Evolutionary conservation across 2,113 vertebrate genomes (phyloP).

Genomic region (Scomber scombrus): DNA sequence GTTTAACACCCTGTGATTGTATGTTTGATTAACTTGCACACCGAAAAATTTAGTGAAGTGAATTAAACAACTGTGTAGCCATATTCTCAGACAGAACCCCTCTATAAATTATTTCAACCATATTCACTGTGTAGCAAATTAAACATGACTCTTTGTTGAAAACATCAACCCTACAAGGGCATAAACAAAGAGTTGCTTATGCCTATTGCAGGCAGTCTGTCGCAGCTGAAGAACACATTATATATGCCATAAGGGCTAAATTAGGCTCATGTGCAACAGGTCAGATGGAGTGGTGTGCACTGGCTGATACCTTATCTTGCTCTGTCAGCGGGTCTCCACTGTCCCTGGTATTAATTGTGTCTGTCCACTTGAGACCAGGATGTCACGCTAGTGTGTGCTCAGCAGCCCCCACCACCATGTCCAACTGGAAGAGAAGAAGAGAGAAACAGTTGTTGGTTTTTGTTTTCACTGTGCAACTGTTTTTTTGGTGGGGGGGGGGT

Average conservation of each 20-base stretch:
- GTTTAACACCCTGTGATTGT: slow-evolving; percentile 18
- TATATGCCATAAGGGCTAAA: slow-evolving; percentile 58
- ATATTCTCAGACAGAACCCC: neutral
- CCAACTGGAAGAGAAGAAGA: slow-evolving; percentile 31
- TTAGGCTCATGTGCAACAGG: slow-evolving; percentile 63
- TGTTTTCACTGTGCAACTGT: slow-evolving; percentile 14
- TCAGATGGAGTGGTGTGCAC: slow-evolving; percentile 55
- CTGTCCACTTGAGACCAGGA: slow-evolving; percentile 75
- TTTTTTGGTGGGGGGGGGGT: neutral
- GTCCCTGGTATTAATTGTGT: slow-evolving; percentile 75
- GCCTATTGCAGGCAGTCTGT: slow-evolving; percentile 4
- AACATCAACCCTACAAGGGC: slow-evolving; percentile 10
- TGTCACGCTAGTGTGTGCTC: slow-evolving; percentile 66
- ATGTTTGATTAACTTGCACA: slow-evolving; percentile 21
- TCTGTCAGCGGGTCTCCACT: slow-evolving; percentile 75
- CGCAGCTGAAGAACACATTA: slow-evolving; percentile 43
- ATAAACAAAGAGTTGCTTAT: slow-evolving; percentile 6
- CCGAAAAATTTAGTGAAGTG: neutral
- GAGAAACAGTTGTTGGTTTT: slow-evolving; percentile 22
- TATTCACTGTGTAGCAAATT: slow-evolving; percentile 28
- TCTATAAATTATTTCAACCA: slow-evolving; percentile 5
- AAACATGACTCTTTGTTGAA: slow-evolving; percentile 1
- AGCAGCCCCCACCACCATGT: slow-evolving; percentile 45
- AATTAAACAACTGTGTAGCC: neutral
- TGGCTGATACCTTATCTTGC: slow-evolving; percentile 72